Evolutionary conservation across 2,888 invertebrate species (phyloP).

Genomic region (Lucinisca nassula): DNA sequence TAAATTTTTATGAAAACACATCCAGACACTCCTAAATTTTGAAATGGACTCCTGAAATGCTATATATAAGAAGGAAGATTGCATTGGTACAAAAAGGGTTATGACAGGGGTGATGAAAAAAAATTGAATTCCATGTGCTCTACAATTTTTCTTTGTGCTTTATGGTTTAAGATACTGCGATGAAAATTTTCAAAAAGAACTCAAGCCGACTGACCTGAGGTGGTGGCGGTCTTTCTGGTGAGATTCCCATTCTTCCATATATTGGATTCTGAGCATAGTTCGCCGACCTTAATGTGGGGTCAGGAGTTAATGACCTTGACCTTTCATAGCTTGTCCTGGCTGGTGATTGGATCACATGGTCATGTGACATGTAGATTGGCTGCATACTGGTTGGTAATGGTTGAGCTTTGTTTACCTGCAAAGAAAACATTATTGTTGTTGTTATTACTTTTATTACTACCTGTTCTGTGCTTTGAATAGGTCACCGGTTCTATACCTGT

Average conservation of each 20-base stretch:
- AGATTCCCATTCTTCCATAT: slow-evolving; percentile 71
- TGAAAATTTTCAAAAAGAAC: too few species aligned
- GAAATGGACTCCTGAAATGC: too few species aligned
- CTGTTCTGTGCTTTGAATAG: too few species aligned
- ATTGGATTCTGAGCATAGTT: slow-evolving; percentile 78
- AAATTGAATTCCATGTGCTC: too few species aligned
- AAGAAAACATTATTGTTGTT: background rate
- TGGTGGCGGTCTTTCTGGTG: slow-evolving; percentile 69
- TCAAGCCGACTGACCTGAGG: slow-evolving; percentile 80
- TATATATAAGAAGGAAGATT: too few species aligned
- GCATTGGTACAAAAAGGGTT: too few species aligned
- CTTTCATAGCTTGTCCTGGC: slow-evolving; percentile 73
- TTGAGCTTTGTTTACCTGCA: slow-evolving; percentile 74
- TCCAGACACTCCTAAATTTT: too few species aligned
- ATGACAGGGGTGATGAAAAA: too few species aligned
- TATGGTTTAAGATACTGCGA: too few species aligned
- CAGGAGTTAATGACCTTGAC: slow-evolving; percentile 81
- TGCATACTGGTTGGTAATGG: slow-evolving; percentile 73
- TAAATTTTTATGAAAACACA: too few species aligned
- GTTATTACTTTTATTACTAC: background rate
- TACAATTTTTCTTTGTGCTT: too few species aligned
- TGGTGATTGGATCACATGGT: slow-evolving; percentile 69
- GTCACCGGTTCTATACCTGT: too few species aligned
- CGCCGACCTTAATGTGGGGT: slow-evolving; percentile 72
- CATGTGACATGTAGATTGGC: slow-evolving; percentile 70